Base-by-base conservation (phyloP, 2,797 vertebrate genomes). In the Morus bassanus region DNA sequence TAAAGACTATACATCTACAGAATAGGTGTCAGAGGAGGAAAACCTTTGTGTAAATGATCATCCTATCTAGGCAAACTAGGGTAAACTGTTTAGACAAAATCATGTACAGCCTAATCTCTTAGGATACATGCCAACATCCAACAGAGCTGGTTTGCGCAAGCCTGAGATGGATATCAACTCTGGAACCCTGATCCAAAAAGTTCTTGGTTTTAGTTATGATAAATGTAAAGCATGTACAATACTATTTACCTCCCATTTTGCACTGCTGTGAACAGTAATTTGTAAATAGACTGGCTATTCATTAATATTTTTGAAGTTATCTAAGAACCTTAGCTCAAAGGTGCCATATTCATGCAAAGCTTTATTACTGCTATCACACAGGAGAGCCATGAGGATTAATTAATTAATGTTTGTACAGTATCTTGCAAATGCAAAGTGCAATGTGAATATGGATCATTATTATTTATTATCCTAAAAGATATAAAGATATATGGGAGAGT, bases 391-490 rank as follows among this genome's bases (percentile, higher is more conserved):
- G 80, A 96, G 59, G 67, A 92, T 63, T 89, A 95, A 96, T 96
- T 95, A 97, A 95, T 96, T 96, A 95, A 91, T 92, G 48, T 97
- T 95, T 93, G 90, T 65, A 78, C 73, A 97, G 69, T 72, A 72
- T 88, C 79, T 94, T 77, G 61, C 61, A 94, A 91, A 95, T 86
- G 76, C 41, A 61, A 95, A 95, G 85, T 68, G 53, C 60, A 90
- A 78, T 61, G 73, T 68, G 93, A 94, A 86, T 93, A 86, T 75
- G 65, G 73, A 95, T 95, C 90, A 95, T 95, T 91, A 96, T 93
- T 95, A 97, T 95, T 96, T 97, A 96, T 97, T 94, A 93, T 90
- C 83, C 69, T 90, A 94, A 96, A 93, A 95, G 79, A 93, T 95
- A 95, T 94, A 95, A 95, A 95, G 93, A 91, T 95, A 95, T 93